These are phyloP conservation scores for Heliothis subflexa DNA, from an alignment of 1,140 invertebrate genomes.

Conservation along the genomic window DNA sequence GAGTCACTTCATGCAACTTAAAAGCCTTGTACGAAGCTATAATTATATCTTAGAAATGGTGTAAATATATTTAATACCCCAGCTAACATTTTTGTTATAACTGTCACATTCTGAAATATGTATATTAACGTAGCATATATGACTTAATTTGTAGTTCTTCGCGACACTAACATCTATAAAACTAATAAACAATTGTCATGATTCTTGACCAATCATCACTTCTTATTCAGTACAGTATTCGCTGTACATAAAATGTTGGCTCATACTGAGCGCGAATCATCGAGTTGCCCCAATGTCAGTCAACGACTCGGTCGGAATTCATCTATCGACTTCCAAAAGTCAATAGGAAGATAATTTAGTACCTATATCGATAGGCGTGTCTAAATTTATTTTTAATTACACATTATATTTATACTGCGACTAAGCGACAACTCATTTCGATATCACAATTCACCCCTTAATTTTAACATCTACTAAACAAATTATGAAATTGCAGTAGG, in stretches of 20 bases:
- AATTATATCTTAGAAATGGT: too few relatives aligned
- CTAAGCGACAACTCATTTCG: too few relatives aligned
- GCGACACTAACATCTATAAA: background rate
- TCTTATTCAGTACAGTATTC: background rate
- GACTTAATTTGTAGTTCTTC: background rate
- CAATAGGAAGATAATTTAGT: slow-evolving; percentile 64
- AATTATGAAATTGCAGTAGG: too few relatives aligned
- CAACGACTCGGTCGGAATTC: slow-evolving; percentile 52
- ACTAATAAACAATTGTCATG: background rate
- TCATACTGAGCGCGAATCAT: slow-evolving; percentile 3
- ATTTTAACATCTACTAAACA: too few relatives aligned
- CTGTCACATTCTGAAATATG: too few relatives aligned
- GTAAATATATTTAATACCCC: too few relatives aligned
- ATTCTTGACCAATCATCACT: slow-evolving; percentile 5
- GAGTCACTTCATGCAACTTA: too few relatives aligned
- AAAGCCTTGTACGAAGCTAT: too few relatives aligned
- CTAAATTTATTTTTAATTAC: background rate
- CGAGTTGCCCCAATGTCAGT: slow-evolving; percentile 26
- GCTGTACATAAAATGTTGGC: slow-evolving; percentile 11
- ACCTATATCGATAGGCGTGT: background rate
- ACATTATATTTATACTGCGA: too few relatives aligned
- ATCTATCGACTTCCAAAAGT: slow-evolving; percentile 62
- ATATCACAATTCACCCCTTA: too few relatives aligned
- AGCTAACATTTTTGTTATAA: too few relatives aligned
- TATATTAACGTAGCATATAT: too few relatives aligned